Evolutionary conservation across 2,888 invertebrate genomes (phyloP).

Genomic region (Oxycera nigricornis): DNA sequence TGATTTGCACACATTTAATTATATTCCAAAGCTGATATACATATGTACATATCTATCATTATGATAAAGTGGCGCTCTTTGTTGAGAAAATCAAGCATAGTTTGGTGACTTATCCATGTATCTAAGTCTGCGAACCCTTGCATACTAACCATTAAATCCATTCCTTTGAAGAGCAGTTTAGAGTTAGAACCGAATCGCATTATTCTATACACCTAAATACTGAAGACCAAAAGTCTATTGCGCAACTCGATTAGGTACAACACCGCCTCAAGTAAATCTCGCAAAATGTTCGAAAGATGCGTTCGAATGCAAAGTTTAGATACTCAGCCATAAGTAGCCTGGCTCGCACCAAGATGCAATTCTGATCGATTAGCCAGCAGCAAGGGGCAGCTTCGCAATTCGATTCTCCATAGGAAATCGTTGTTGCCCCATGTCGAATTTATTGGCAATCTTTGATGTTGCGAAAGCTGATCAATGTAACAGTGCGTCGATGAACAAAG

Average conservation of each 20-base stretch:
- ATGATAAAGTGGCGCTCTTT: too few relatives aligned
- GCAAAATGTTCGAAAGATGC: slow-evolving; percentile 14
- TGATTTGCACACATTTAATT: too few relatives aligned
- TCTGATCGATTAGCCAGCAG: slow-evolving; percentile 22
- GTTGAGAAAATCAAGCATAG: too few relatives aligned
- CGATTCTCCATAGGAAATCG: slow-evolving; percentile 22
- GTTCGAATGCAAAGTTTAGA: background rate
- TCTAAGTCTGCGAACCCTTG: too few relatives aligned
- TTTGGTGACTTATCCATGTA: too few relatives aligned
- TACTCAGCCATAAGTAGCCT: background rate
- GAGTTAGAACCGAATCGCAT: too few relatives aligned
- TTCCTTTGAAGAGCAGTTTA: too few relatives aligned
- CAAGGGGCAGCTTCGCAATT: slow-evolving; percentile 27
- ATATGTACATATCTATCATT: too few relatives aligned
- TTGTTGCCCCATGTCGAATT: slow-evolving; percentile 19
- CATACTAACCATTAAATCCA: too few relatives aligned
- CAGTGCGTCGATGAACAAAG: background rate
- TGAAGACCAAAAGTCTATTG: too few relatives aligned
- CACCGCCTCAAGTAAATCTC: background rate
- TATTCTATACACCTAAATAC: too few relatives aligned
- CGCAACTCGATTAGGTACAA: background rate
- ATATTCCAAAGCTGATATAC: too few relatives aligned
- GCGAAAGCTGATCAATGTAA: background rate
- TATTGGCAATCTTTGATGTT: background rate
- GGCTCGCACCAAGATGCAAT: slow-evolving; percentile 14